These are phyloP conservation scores for Coranthus polyacanthus DNA, from an alignment of 2,797 vertebrate genomes.

Conservation along the genomic window DNA sequence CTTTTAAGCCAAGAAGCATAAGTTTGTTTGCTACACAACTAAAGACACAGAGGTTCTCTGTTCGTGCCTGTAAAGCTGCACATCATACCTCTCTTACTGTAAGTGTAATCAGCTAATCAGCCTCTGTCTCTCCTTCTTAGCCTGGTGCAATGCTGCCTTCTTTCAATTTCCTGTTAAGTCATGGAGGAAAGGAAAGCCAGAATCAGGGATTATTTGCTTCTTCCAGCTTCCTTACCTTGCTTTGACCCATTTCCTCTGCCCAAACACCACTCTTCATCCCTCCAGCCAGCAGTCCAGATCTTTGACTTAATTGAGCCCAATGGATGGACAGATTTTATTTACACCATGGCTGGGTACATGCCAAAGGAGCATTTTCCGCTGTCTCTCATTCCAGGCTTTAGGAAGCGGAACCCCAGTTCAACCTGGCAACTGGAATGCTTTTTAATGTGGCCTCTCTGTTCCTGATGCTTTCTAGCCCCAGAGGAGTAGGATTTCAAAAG, in stretches of 20 bases:
- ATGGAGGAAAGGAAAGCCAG: constrained; percentile 10
- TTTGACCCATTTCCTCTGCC: constrained; percentile 43
- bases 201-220: constrained; percentile 29
- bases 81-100: too few relatives aligned
- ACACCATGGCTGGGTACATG: constrained; percentile 21
- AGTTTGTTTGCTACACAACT: too few relatives aligned
- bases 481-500: constrained; percentile 54
- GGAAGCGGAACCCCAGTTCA: constrained; percentile 19
- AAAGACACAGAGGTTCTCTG: too few relatives aligned
- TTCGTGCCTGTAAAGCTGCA: too few relatives aligned
- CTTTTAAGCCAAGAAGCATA: background rate
- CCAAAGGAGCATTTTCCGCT: constrained; percentile 49
- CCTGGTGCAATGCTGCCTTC: constrained; percentile 4
- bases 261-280: constrained; percentile 12
- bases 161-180: constrained; percentile 32
- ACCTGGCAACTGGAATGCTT: constrained; percentile 36
- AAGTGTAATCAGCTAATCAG: background rate
- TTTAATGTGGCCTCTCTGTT: constrained; percentile 45
- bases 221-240: constrained; percentile 42
- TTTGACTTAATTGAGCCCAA: constrained; percentile 41
- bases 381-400: constrained; percentile 52
- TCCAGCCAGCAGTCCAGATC: constrained; percentile 27
- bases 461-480: constrained; percentile 36
- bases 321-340: constrained; percentile 40
- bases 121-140: background rate